Percentiles rank a stretch among this genome's conserved stretches.
These are phyloP conservation scores for Dolichoris vasculosae DNA, from an alignment of 1,140 invertebrate genomes.

Conservation along the genomic window DNA sequence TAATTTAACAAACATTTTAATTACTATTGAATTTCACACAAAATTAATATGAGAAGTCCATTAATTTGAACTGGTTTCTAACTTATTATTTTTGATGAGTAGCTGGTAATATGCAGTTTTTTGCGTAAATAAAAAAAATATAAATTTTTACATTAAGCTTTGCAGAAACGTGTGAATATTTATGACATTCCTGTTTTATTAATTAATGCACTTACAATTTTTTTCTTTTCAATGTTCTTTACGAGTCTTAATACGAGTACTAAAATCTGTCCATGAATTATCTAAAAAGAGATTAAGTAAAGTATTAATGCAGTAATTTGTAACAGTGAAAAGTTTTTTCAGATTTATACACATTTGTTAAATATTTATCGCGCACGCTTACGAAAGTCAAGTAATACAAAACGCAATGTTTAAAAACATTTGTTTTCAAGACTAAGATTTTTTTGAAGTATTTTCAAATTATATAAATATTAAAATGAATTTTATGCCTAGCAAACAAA, in stretches of 20 bases:
- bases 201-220: not conserved
- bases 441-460: too few species aligned
- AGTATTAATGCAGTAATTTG: not conserved
- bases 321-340: not conserved
- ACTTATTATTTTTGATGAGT: not conserved
- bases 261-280: not conserved
- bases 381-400: not conserved
- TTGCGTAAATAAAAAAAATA: not conserved
- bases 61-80: not conserved
- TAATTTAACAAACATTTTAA: not conserved
- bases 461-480: too few species aligned
- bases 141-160: not conserved
- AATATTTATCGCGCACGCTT: not conserved
- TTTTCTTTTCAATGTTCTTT: not conserved
- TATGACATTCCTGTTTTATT: not conserved
- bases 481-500: too few species aligned
- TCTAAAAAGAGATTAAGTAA: not conserved
- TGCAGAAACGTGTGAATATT: not conserved
- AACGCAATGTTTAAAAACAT: too few species aligned
- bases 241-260: not conserved
- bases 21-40: not conserved
- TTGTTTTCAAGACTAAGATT: too few species aligned
- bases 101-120: not conserved
- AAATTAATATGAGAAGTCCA: not conserved
- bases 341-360: not conserved